phyloP scores from a whole-genome alignment of 2,113 vertebrate species.

The Apus apus region DNA sequence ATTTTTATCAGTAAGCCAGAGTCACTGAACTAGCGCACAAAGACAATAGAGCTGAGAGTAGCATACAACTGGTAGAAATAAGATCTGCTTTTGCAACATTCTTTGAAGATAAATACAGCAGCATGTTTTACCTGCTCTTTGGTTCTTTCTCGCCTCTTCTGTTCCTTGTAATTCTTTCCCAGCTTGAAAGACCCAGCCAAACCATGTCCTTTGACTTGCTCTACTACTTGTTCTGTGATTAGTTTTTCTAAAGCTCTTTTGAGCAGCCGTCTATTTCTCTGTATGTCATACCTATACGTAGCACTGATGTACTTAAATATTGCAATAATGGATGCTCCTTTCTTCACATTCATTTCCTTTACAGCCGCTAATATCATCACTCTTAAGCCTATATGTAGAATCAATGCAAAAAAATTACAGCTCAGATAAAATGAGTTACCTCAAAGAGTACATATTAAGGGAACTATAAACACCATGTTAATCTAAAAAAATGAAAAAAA shows the following conservation, averaged over 20 bases:
- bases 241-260: slow-evolving; percentile 89
- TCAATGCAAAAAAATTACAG: neutral
- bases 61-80: neutral
- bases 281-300: slow-evolving; percentile 86
- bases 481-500: neutral
- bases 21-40: neutral
- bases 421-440: slow-evolving; percentile 16
- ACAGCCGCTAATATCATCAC: slow-evolving; percentile 93
- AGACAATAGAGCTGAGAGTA: neutral
- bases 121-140: slow-evolving; percentile 81
- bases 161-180: slow-evolving; percentile 94
- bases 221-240: slow-evolving; percentile 87
- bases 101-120: neutral
- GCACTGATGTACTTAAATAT: slow-evolving; percentile 91
- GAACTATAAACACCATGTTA: neutral
- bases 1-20: neutral
- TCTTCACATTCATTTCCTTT: slow-evolving; percentile 91
- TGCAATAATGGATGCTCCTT: slow-evolving; percentile 90
- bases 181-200: slow-evolving; percentile 93
- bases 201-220: slow-evolving; percentile 93
- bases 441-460: neutral
- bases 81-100: neutral
- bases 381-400: slow-evolving; percentile 84
- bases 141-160: slow-evolving; percentile 76
- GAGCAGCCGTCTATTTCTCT: slow-evolving; percentile 89